A percentile compares a stretch with the other conserved stretches of the same genome.
Conservation (phyloP, 2,888 invertebrate genomes). For the Autographa gamma region DNA sequence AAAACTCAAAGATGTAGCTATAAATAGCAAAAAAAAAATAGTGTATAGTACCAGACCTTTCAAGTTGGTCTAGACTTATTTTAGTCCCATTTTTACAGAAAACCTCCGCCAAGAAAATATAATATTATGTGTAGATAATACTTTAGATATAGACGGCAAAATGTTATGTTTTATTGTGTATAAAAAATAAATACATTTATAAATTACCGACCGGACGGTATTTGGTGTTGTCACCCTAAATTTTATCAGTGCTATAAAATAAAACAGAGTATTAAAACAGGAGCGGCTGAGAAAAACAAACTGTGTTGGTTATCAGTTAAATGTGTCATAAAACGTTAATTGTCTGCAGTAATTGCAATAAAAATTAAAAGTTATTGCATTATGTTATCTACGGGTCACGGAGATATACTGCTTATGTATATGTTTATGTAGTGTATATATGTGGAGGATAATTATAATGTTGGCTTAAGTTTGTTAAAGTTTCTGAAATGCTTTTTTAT, state of each 20-base stretch:
- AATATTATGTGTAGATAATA: no score
- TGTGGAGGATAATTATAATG: neutral
- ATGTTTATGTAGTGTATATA: constrained; percentile 1
- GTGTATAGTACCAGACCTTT: no score
- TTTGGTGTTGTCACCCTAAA: constrained; percentile 20
- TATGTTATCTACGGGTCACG: constrained; percentile 74
- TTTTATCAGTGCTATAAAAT: constrained; percentile 60
- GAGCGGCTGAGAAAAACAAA: constrained; percentile 65
- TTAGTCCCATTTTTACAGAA: no score
- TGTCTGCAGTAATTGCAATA: constrained; percentile 81
- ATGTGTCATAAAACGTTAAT: constrained; percentile 80
- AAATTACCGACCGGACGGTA: neutral
- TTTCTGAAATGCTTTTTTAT: neutral
- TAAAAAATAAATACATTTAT: no score
- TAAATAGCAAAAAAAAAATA: no score
- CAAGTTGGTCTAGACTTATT: no score
- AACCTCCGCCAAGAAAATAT: no score
- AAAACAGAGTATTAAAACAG: constrained; percentile 54
- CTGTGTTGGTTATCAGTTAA: constrained; percentile 67
- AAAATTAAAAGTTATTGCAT: constrained; percentile 85
- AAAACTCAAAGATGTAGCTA: no score
- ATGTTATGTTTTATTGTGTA: no score
- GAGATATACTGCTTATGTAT: constrained; percentile 18
- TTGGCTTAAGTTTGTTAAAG: neutral
- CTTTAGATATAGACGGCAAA: no score